Conservation (phyloP, 2,113 vertebrate species). For the Macrotus californicus region DNA sequence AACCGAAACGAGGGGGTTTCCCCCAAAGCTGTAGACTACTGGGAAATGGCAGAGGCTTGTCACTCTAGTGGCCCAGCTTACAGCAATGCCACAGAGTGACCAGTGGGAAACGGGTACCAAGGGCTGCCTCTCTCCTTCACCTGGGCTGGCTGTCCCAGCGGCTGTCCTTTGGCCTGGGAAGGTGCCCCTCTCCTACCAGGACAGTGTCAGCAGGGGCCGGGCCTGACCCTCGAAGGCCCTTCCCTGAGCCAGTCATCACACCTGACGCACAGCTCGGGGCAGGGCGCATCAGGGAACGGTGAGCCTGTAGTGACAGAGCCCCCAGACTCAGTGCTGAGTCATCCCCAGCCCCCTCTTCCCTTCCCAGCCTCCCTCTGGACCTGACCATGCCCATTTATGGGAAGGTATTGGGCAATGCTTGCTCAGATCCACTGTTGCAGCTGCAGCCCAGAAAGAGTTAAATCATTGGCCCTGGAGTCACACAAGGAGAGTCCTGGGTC, state of each 20-base stretch:
- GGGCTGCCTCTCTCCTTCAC: not conserved
- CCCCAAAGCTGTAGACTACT: not conserved
- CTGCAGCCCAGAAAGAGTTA: not conserved
- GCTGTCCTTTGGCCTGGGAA: not conserved
- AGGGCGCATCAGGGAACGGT: not conserved
- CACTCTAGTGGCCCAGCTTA: not conserved
- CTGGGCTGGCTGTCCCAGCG: not conserved
- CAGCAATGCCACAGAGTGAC: too few species aligned
- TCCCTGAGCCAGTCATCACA: not conserved
- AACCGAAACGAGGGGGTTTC: not conserved
- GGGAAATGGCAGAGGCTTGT: not conserved
- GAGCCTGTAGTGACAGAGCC: constrained; percentile 41
- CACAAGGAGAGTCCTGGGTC: not conserved
- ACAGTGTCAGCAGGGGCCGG: not conserved
- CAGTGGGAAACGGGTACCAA: rapidly evolving
- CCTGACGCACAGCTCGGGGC: not conserved
- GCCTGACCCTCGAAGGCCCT: not conserved
- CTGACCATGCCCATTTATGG: constrained; percentile 1
- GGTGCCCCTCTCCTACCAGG: not conserved
- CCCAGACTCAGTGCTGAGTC: constrained; percentile 35
- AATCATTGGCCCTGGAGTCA: not conserved
- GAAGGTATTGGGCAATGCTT: not conserved
- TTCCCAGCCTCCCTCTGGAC: not conserved
- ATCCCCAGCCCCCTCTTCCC: not conserved
- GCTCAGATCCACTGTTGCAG: not conserved